phyloP scores from a whole-genome alignment of 2,888 invertebrate species.

The Temnothorax rugatulus region DNA sequence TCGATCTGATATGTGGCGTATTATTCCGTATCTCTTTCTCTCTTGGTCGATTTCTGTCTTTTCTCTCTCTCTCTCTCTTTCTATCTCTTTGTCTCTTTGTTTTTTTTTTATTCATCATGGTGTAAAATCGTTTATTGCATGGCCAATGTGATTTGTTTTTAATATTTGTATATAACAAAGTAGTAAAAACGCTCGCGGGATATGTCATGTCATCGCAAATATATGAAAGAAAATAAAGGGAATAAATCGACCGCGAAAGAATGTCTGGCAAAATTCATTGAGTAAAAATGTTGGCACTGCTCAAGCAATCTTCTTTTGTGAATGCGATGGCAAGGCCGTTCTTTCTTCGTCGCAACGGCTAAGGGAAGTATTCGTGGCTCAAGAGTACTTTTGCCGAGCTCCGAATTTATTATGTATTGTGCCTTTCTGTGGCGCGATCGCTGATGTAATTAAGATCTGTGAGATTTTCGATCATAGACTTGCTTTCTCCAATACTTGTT shows the following conservation, averaged over 20 bases:
- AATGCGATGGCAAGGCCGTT: background rate
- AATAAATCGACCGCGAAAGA: constrained; percentile 28
- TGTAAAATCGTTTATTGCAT: background rate
- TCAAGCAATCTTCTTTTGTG: constrained; percentile 35
- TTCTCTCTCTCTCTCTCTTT: background rate
- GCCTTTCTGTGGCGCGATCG: background rate
- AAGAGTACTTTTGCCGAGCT: background rate
- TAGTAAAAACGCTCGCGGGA: background rate
- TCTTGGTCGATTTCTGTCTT: background rate
- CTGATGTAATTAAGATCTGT: constrained; percentile 20
- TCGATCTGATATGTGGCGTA: background rate
- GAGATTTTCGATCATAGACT: constrained; percentile 15
- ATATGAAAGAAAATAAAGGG: constrained; percentile 23
- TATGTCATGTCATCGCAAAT: background rate
- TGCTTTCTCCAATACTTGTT: background rate
- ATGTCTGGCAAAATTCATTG: constrained; percentile 50
- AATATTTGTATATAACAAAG: background rate
- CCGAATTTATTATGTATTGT: constrained; percentile 14
- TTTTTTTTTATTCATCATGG: background rate
- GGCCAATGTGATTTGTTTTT: background rate
- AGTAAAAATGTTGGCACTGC: constrained; percentile 21
- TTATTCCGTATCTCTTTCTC: background rate
- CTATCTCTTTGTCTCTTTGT: background rate
- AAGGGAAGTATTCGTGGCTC: background rate
- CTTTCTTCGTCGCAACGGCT: background rate